Conservation (phyloP, 2,797 vertebrate genomes). For the Pteropus rufus region DNA sequence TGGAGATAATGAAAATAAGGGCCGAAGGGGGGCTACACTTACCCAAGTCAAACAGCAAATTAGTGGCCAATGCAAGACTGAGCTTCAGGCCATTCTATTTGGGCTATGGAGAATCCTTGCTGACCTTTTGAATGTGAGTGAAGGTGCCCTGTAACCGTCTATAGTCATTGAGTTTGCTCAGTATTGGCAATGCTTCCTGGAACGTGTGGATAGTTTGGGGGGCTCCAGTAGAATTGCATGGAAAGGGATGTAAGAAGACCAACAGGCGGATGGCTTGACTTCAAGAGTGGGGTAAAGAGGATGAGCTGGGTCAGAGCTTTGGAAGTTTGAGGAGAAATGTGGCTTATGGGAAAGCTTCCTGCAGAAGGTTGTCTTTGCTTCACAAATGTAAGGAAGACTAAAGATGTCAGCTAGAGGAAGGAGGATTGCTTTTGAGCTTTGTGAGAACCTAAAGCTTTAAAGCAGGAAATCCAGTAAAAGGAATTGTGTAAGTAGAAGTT, state of each 20-base stretch:
- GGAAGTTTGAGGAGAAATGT: not conserved
- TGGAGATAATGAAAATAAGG: not conserved
- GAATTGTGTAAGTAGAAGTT: not conserved
- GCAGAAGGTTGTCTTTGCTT: not conserved
- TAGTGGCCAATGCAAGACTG: not conserved
- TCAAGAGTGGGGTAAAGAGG: not conserved
- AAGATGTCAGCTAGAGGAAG: not conserved
- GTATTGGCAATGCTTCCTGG: not conserved
- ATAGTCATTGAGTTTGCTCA: not conserved
- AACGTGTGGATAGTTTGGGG: not conserved
- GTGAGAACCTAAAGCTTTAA: not conserved
- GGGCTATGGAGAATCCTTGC: not conserved
- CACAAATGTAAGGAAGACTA: not conserved
- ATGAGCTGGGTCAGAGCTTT: not conserved
- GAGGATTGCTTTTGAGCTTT: not conserved
- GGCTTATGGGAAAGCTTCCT: not conserved
- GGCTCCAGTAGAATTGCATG: not conserved
- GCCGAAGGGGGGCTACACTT: not conserved
- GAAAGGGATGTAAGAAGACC: not conserved
- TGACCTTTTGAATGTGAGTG: not conserved
- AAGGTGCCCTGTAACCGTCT: not conserved
- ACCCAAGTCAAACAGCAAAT: conserved; percentile 22
- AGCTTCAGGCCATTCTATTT: not conserved
- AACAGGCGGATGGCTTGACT: not conserved
- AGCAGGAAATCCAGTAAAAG: conserved; percentile 5